These are phyloP conservation scores for Poeciliopsis prolifica DNA, from an alignment of 2,113 vertebrate species.

Conservation along the genomic window DNA sequence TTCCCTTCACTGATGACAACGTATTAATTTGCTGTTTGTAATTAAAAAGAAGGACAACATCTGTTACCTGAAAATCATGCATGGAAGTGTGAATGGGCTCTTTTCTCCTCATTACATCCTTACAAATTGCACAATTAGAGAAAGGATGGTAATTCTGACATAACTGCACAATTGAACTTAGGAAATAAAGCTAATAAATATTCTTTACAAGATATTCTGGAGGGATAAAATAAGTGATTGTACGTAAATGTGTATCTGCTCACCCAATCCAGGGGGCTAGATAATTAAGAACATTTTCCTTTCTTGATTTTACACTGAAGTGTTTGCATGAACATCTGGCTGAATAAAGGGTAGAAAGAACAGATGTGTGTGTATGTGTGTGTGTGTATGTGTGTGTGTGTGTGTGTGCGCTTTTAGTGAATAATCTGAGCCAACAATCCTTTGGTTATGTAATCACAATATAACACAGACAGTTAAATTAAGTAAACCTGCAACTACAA, in stretches of 20 bases:
- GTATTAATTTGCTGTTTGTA: slow-evolving; percentile 57
- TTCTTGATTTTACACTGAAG: slow-evolving; percentile 64
- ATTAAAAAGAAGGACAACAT: slow-evolving; percentile 62
- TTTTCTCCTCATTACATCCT: not conserved
- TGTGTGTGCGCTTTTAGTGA: slow-evolving; percentile 7
- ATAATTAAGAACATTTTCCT: slow-evolving; percentile 73
- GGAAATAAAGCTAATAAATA: not conserved
- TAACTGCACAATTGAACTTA: not conserved
- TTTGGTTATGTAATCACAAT: slow-evolving; percentile 27
- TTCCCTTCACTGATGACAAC: slow-evolving; percentile 40
- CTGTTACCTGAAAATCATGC: slow-evolving; percentile 45
- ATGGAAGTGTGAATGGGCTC: not conserved
- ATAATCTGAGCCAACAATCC: not conserved
- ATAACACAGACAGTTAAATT: slow-evolving; percentile 6
- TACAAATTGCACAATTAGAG: slow-evolving; percentile 6
- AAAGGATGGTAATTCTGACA: not conserved
- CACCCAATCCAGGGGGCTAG: slow-evolving; percentile 58
- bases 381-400: slow-evolving; percentile 28
- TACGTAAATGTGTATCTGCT: slow-evolving; percentile 15
- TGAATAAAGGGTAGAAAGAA: slow-evolving; percentile 5
- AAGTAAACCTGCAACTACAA: not conserved
- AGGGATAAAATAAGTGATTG: not conserved
- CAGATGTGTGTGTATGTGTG: slow-evolving; percentile 24
- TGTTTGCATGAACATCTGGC: slow-evolving; percentile 62
- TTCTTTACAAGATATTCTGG: not conserved